Evolutionary conservation across 1,140 invertebrate genomes (phyloP).

Genomic region (Dendroctonus ponderosae): DNA sequence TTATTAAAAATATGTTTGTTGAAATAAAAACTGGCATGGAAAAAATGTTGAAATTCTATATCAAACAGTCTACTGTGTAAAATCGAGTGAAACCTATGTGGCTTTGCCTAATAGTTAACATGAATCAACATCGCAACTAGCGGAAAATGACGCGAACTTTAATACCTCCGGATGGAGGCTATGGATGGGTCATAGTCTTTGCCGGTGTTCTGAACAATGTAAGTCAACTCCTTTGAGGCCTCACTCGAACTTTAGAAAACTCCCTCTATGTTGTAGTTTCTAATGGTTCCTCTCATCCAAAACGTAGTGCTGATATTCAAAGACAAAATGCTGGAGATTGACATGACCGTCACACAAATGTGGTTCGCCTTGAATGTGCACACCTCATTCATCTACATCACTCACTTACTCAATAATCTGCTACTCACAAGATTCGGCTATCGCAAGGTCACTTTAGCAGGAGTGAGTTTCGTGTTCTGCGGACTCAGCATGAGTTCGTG

Average conservation of each 20-base stretch:
- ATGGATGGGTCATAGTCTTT: conserved; percentile 66
- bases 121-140: too few species aligned
- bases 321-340: conserved; percentile 58
- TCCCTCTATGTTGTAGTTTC: conserved; percentile 54
- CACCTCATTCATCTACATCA: conserved; percentile 59
- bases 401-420: conserved; percentile 64
- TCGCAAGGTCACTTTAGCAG: conserved; percentile 61
- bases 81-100: too few species aligned
- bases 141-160: conserved; percentile 37
- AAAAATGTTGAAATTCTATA: neutral
- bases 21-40: neutral
- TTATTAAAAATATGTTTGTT: neutral
- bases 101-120: too few species aligned
- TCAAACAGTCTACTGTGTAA: too few species aligned
- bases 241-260: neutral
- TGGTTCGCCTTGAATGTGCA: conserved; percentile 67
- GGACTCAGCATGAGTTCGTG: conserved; percentile 58
- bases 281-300: conserved; percentile 61
- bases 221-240: conserved; percentile 46
- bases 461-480: conserved; percentile 56
- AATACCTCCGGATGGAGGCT: conserved; percentile 63
- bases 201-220: conserved; percentile 61
- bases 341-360: conserved; percentile 60
- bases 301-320: conserved; percentile 67
- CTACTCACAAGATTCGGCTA: conserved; percentile 64